Conservation (phyloP, 2,113 vertebrate species). For the Clinocottus analis region DNA sequence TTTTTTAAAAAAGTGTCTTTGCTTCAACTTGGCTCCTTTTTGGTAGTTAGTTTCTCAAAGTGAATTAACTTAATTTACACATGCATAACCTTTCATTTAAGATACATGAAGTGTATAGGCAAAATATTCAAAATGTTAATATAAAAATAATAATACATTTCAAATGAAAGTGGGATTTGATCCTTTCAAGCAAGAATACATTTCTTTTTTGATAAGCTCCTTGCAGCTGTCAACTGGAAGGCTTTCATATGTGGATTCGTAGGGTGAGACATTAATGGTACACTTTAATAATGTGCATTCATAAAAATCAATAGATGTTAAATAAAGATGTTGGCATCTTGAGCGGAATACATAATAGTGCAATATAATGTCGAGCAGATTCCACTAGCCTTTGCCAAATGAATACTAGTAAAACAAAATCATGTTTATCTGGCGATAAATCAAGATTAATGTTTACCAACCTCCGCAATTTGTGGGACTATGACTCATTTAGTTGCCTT, state of each 20-base stretch:
- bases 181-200: no score
- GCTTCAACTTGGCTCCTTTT: no score
- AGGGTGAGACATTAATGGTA: not conserved
- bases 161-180: not conserved
- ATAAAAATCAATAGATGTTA: not conserved
- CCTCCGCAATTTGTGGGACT: slow-evolving; percentile 3
- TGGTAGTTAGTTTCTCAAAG: no score
- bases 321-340: not conserved
- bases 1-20: no score
- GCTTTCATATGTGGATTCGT: not conserved
- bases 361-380: not conserved
- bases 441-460: not conserved
- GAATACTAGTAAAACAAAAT: slow-evolving; percentile 15
- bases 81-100: not conserved
- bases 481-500: not conserved
- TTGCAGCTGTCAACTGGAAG: not conserved
- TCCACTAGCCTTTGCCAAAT: slow-evolving; percentile 2
- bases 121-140: not conserved
- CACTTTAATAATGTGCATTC: not conserved
- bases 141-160: no score
- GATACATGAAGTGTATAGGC: not conserved
- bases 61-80: no score
- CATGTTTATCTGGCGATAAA: not conserved
- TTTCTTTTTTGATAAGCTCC: not conserved
- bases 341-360: not conserved